phyloP scores from a whole-genome alignment of 2,113 vertebrate genomes.

The Pomatostomus ruficeps region DNA sequence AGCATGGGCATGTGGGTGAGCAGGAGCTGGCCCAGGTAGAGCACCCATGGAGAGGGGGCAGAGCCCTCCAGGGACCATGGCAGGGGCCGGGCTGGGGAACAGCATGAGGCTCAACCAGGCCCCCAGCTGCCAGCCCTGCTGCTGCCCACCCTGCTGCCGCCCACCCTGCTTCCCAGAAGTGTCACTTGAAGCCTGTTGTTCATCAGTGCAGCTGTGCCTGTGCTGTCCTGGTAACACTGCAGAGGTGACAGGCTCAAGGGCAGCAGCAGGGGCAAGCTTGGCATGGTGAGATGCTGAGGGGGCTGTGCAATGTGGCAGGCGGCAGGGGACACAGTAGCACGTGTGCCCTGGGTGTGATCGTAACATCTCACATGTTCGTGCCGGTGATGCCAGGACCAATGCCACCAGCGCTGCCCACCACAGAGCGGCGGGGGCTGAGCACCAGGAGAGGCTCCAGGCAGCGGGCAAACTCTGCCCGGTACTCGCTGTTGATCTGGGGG shows the following conservation, averaged over 20 bases:
- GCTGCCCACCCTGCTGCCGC: not conserved
- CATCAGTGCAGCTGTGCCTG: conserved; percentile 10
- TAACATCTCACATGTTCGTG: conserved; percentile 50
- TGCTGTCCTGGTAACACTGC: not conserved
- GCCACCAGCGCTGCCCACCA: conserved; percentile 46
- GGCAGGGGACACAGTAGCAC: not conserved
- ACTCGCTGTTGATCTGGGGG: conserved; percentile 85
- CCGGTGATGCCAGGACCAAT: conserved; percentile 59
- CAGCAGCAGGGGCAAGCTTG: not conserved
- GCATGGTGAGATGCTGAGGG: not conserved
- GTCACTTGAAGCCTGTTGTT: conserved; percentile 36
- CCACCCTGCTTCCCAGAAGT: conserved; percentile 15
- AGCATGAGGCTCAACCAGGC: not conserved
- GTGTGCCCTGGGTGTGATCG: not conserved
- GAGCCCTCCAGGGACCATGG: fast-evolving
- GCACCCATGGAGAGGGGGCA: not conserved
- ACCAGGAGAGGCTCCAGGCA: conserved; percentile 85
- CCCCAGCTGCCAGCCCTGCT: not conserved
- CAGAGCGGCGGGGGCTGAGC: conserved; percentile 69
- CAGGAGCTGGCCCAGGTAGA: not conserved
- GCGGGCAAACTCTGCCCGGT: conserved; percentile 82
- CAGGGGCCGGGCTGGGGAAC: not conserved
- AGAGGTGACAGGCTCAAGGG: conserved; percentile 16
- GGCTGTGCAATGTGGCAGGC: too few relatives aligned
- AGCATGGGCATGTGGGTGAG: fast-evolving